phyloP scores from a whole-genome alignment of 1,140 invertebrate genomes.

The Drosophila nigromelanica region DNA sequence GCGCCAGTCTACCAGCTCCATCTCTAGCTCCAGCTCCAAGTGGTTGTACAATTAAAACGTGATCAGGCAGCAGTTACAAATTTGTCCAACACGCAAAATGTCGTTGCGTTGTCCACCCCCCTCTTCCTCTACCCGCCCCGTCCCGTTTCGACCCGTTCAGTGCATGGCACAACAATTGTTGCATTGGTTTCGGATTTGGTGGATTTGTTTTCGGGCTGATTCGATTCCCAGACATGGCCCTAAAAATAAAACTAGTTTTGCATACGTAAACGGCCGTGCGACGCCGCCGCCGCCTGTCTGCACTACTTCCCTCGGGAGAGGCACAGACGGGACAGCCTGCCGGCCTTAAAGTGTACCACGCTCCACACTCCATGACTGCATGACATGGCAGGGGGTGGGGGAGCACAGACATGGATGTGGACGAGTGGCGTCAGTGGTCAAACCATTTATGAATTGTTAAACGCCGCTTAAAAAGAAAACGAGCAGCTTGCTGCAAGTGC shows the following conservation, averaged over 20 bases:
- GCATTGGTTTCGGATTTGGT: slow-evolving; percentile 65
- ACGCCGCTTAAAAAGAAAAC: slow-evolving; percentile 47
- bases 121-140: neutral
- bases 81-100: slow-evolving; percentile 82
- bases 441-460: slow-evolving; percentile 81
- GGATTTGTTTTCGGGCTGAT: slow-evolving; percentile 49
- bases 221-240: slow-evolving; percentile 80
- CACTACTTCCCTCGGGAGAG: slow-evolving; percentile 70
- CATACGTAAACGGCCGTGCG: slow-evolving; percentile 69
- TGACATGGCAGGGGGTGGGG: slow-evolving; percentile 6
- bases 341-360: slow-evolving; percentile 45
- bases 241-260: slow-evolving; percentile 81
- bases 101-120: slow-evolving; percentile 62
- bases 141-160: neutral
- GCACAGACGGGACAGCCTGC: slow-evolving; percentile 14
- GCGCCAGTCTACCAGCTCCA: slow-evolving; percentile 68
- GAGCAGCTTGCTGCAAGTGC: slow-evolving; percentile 41
- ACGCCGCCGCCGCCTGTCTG: slow-evolving; percentile 53
- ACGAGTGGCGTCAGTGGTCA: slow-evolving; percentile 73
- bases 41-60: slow-evolving; percentile 81
- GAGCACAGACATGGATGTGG: slow-evolving; percentile 40
- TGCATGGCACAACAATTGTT: slow-evolving; percentile 44
- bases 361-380: slow-evolving; percentile 2
- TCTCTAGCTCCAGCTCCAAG: slow-evolving; percentile 49
- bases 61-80: slow-evolving; percentile 80